Percentiles rank a stretch among this genome's conserved stretches.
phyloP scores from a whole-genome alignment of 23 tunicate genomes.

The Corella eumyota region DNA sequence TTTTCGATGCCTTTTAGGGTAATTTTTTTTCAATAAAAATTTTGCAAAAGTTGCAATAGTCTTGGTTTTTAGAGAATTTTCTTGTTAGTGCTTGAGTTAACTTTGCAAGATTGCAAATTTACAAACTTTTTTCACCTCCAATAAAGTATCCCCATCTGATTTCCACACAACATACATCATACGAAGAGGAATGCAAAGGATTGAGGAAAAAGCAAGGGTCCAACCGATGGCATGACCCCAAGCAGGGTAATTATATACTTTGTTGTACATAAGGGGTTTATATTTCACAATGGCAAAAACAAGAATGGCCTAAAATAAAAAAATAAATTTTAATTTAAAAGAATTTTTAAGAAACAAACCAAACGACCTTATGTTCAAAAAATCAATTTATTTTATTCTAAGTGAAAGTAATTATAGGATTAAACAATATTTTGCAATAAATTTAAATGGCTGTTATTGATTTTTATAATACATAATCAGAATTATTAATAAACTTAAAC shows the following conservation, averaged over 20 bases:
- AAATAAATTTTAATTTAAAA: neutral
- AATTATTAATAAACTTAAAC: too few species aligned
- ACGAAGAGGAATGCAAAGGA: slow-evolving; percentile 57
- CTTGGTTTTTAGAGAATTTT: neutral
- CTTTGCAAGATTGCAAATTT: too few species aligned
- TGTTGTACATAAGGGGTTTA: slow-evolving; percentile 78
- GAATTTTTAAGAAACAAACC: too few species aligned
- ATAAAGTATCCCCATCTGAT: slow-evolving; percentile 45
- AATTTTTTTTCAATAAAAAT: too few species aligned
- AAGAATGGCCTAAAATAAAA: slow-evolving; percentile 63
- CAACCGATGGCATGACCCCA: slow-evolving; percentile 85
- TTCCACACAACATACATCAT: slow-evolving; percentile 34
- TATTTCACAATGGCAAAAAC: slow-evolving; percentile 63
- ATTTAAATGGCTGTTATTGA: too few species aligned
- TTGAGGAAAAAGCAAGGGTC: slow-evolving; percentile 74
- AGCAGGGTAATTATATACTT: slow-evolving; percentile 66
- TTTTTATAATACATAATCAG: too few species aligned
- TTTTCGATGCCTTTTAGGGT: too few species aligned
- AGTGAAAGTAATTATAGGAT: too few species aligned
- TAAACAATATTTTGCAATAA: too few species aligned
- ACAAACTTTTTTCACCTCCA: slow-evolving; percentile 27
- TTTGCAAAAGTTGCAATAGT: neutral
- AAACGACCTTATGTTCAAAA: too few species aligned
- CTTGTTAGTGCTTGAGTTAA: too few species aligned
- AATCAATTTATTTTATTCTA: too few species aligned